Evolutionary conservation across 2,113 vertebrate species (phyloP).

Genomic region (Laticauda laticaudata): DNA sequence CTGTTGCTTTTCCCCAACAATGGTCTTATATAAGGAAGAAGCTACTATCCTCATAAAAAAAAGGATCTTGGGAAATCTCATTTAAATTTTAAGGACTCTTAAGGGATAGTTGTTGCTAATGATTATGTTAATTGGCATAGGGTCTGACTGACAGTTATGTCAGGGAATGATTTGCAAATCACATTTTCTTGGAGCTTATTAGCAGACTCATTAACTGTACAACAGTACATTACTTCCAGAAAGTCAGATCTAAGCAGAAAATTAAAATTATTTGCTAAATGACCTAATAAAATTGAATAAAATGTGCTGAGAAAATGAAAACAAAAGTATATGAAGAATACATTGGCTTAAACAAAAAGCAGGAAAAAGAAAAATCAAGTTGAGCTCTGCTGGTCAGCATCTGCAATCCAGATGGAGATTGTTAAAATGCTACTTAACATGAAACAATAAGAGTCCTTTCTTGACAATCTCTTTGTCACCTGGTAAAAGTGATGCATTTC

Average conservation of each 20-base stretch:
- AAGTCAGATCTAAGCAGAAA: slow-evolving; percentile 82
- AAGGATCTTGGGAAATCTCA: slow-evolving; percentile 63
- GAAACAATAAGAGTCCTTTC: not conserved
- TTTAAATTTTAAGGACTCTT: slow-evolving; percentile 69
- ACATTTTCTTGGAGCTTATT: slow-evolving; percentile 76
- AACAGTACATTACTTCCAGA: slow-evolving; percentile 78
- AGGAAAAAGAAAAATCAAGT: slow-evolving; percentile 41
- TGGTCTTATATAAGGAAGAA: slow-evolving; percentile 26
- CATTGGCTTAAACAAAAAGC: slow-evolving; percentile 37
- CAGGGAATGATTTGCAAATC: slow-evolving; percentile 72
- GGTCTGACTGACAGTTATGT: slow-evolving; percentile 74
- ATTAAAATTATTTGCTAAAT: slow-evolving; percentile 83
- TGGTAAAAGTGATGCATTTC: not conserved
- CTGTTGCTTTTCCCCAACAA: slow-evolving; percentile 30
- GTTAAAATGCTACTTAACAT: slow-evolving; percentile 12
- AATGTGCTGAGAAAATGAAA: slow-evolving; percentile 75
- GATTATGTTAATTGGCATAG: slow-evolving; percentile 67
- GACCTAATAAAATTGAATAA: slow-evolving; percentile 77
- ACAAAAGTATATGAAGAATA: slow-evolving; percentile 46
- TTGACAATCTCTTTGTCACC: not conserved
- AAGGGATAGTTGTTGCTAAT: slow-evolving; percentile 60
- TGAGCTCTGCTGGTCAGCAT: slow-evolving; percentile 29
- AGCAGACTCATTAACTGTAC: slow-evolving; percentile 76
- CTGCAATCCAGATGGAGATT: slow-evolving; percentile 34
- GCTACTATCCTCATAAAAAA: slow-evolving; percentile 38